Evolutionary conservation across 2,888 invertebrate genomes (phyloP), one percentile per base, ranked within the genome.

Genomic region (Syritta pipiens): DNA sequence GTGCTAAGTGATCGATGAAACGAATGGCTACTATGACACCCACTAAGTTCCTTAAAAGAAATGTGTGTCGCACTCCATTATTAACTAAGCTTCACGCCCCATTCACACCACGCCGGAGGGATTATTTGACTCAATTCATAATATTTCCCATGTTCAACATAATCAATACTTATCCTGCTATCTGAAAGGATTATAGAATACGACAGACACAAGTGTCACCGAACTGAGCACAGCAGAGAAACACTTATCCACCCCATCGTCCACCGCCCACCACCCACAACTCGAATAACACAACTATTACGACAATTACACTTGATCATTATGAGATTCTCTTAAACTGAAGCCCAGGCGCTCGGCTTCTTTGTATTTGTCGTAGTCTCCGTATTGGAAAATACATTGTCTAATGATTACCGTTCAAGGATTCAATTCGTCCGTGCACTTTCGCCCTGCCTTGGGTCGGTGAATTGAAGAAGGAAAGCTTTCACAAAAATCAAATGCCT

Each of bases 351-450:
- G n/a, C n/a, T n/a, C n/a, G n/a, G n/a, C n/a, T n/a, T n/a, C n/a
- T n/a, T n/a, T n/a, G n/a, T n/a, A n/a, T n/a, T 51, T 51, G 59
- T 30, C 14, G 59, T 40, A 28, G n/a, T 51, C 51, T 51, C 35
- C 32, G n/a, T n/a, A n/a, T 60, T 60, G 37, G 19, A 44, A 63
- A 51, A 30, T 46, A 62, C 57, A 53, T 46, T 71, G 59, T 71
- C 57, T 59, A 65, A 65, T 65, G 71, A 77, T 71, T 71, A 53
- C 59, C 71, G 71, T 59, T 77, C 76, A 71, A 77, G 76, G 59
- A 77, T 62, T 76, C 76, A 49, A 71, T 63, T 71, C 59, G 76
- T 53, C 51, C 59, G 71, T 77, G 76, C 76, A 65, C 57, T 76
- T 65, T 46, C 46, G 12, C 30, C 10, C 26, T 4, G 5, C 12